Base-by-base conservation (phyloP, 2,888 invertebrate genomes). In the Biston betularia region DNA sequence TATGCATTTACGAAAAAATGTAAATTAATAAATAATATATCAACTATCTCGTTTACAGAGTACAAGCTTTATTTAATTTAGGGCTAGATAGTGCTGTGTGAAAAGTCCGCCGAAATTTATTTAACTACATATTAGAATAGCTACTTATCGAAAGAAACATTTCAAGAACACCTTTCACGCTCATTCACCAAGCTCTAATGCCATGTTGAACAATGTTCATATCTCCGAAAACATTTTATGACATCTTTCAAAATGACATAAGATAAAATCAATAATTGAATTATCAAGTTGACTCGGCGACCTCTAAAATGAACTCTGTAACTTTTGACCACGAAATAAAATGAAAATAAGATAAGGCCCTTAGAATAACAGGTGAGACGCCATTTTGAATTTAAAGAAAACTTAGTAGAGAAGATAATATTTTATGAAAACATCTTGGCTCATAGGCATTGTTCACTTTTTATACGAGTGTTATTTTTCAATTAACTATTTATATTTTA, bases 251-350 rank as follows among this genome's bases (percentile, higher is more conserved):
- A 24, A 7, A 10, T 24, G 48, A 53, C 2, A 53, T 3, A 15
- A 15, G 14, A 38, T 38, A 53, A 53, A 38, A 38, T 38, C 53
- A 53, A 53, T 53, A 53, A 38, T 38, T 14, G 10, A 12, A 5
- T 53, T 38, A 35, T 9, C 38, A 52, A 15, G n/a, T 45, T 5
- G 15, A 44, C 42, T 38, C n/a, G 5, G 11, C 34, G 11, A 52
- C 55, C 49, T 42, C 42, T 55, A 46, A 33, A 33, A 48, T 42
- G 48, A 62, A 48, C 62, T 62, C 34, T 40, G n/a, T 14, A 15
- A 55, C 42, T 42, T 42, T 33, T 61, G 45, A 40, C 49, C 62
- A 62, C 48, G 38, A 46, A 53, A 52, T 38, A 38, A 15, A 53
- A 15, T 40, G 38, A 38, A 53, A 53, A 40, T 24, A 42, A 34